Percentiles rank a stretch among this genome's conserved stretches.
phyloP scores from a whole-genome alignment of 2,113 vertebrate genomes.

The Physeter macrocephalus region DNA sequence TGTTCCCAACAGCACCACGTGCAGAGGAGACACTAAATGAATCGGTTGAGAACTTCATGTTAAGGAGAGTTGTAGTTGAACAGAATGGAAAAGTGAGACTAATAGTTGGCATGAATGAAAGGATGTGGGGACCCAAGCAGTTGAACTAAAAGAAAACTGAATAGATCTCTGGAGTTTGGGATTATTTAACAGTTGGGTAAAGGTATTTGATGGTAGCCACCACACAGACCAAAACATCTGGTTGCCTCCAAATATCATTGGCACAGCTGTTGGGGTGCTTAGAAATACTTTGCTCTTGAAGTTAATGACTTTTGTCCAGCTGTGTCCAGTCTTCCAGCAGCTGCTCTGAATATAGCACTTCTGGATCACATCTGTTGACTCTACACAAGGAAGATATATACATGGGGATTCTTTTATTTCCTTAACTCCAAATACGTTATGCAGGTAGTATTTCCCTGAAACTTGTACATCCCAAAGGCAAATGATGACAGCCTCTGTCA shows the following conservation, averaged over 20 bases:
- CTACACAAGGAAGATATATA: background rate
- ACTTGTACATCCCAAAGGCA: background rate
- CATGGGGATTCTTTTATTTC: background rate
- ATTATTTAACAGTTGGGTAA: constrained; percentile 6
- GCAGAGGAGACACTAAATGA: background rate
- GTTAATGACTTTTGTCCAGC: constrained; percentile 40
- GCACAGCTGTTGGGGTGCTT: constrained; percentile 10
- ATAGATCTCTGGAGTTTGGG: background rate
- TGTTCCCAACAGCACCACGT: background rate
- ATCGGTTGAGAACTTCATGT: background rate
- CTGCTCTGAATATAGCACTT: constrained; percentile 19
- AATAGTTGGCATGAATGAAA: background rate
- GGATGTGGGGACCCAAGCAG: background rate
- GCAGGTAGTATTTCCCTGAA: background rate
- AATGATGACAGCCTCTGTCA: background rate
- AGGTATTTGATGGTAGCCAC: background rate
- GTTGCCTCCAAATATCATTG: background rate
- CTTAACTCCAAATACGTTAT: background rate
- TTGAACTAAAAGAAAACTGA: background rate
- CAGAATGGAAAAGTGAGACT: constrained; percentile 26
- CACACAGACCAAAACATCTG: constrained; percentile 53
- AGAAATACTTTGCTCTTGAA: constrained; percentile 52
- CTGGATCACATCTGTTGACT: background rate
- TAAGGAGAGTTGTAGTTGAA: background rate
- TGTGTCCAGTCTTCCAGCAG: constrained; percentile 34